Evolutionary conservation across 2,113 vertebrate genomes (phyloP), one percentile per base, ranked within the genome.

Genomic region (Lamprotornis superbus): DNA sequence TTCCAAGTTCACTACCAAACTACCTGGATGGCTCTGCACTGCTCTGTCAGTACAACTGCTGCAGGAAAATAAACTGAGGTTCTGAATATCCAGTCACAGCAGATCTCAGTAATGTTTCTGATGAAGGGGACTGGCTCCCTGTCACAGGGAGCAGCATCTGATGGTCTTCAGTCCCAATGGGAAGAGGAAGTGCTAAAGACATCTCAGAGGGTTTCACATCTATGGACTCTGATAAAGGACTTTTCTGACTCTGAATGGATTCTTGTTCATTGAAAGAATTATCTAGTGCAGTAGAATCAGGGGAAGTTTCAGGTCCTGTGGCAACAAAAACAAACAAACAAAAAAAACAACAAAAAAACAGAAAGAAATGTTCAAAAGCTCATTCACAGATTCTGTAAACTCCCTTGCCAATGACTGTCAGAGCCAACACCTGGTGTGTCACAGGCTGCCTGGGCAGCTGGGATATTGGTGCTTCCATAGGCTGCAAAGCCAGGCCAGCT

Each of bases 31-130:
- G 90, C 91, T 86, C 92, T 83, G 78, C 40, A 64, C 84, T 70
- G 64, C 87, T 61, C 50, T 65, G 69, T 98, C 97, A 98, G 88
- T 98, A 98, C 14, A 98, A 91, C 16, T 98, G 98, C 75, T 98
- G 98, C 96, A 98, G 95, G 96, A 98, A 98, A 95, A 98, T 98
- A 86, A 98, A 97, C 64, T 98, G 98, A 93, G 98, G 97, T 95
- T 98, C 98, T 91, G 98, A 98, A 65, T 98, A 98, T 33, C 98
- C 98, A 55, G 97, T 97, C 91, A 98, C 97, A 42, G 98, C 78
- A 70, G 98, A 97, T 64, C 98, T 98, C 44, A 98, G 84, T 35
- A 98, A 83, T 4, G 97, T 93, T 52, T 98, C 98, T 64, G 98
- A 97, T 2, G 98, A 92, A 52, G 98, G 97, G 84, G 98, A 98